These are phyloP conservation scores for Haliclona indistincta DNA, from an alignment of 37 sponge, comb jelly and placozoan genomes.

Conservation along the genomic window DNA sequence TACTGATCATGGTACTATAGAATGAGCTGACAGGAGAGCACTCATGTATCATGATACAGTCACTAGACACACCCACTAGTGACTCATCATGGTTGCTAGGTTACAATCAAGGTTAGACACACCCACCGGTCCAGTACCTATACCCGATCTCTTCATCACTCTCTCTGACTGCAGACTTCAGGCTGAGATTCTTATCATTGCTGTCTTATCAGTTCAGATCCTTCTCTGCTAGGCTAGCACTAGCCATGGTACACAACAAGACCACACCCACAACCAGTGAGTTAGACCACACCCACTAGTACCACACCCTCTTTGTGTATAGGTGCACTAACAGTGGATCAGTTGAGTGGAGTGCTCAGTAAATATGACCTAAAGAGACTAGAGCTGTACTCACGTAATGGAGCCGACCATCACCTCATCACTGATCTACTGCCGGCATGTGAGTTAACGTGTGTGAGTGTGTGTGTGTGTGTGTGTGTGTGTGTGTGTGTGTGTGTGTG, in stretches of 20 bases:
- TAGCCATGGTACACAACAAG: slow-evolving; percentile 51
- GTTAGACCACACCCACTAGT: too few relatives aligned
- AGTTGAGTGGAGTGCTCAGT: slow-evolving; percentile 34
- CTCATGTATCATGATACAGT: slow-evolving; percentile 88
- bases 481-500: too few relatives aligned
- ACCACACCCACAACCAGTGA: too few relatives aligned
- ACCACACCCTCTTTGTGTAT: too few relatives aligned
- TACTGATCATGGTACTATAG: too few relatives aligned
- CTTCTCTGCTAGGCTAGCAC: slow-evolving; percentile 59
- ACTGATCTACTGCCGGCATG: slow-evolving; percentile 89
- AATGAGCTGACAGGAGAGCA: slow-evolving; percentile 99
- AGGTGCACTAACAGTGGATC: slow-evolving; percentile 11
- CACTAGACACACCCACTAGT: slow-evolving; percentile 10
- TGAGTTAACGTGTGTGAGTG: slow-evolving; percentile 26
- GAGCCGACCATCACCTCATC: slow-evolving; percentile 95
- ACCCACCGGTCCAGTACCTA: too few relatives aligned
- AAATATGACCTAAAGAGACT: slow-evolving; percentile 86
- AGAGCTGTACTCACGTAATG: slow-evolving; percentile 82
- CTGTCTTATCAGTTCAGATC: slow-evolving; percentile 80
- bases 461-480: background rate
- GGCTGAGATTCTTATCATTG: slow-evolving; percentile 70
- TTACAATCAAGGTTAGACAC: slow-evolving; percentile 49
- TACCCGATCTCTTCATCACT: too few relatives aligned
- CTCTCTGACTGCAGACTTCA: slow-evolving; percentile 78
- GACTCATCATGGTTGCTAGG: slow-evolving; percentile 63